Evolutionary conservation across 2,888 invertebrate genomes (phyloP).

Genomic region (Athalia circularis): DNA sequence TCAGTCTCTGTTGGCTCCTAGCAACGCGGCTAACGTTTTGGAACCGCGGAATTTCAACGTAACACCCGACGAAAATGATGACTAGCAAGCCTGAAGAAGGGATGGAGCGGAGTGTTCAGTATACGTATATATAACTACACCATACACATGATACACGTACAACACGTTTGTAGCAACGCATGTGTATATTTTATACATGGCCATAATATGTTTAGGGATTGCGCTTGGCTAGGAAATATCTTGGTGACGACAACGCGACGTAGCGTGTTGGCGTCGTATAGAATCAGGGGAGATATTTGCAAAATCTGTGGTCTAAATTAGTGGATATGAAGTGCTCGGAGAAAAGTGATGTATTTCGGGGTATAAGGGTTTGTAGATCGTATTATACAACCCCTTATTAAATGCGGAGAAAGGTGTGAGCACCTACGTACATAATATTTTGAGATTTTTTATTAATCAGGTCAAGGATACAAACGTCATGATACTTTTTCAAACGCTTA

Average conservation of each 20-base stretch:
- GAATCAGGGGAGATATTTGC: conserved; percentile 7
- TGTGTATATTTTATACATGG: background rate
- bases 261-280: background rate
- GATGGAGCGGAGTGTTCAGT: no score
- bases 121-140: background rate
- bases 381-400: background rate
- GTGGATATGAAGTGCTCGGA: background rate
- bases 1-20: background rate
- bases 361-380: background rate
- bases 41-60: no score
- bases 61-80: no score
- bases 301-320: conserved; percentile 37
- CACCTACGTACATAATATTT: no score
- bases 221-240: conserved; percentile 7
- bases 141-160: background rate
- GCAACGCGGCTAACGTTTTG: background rate
- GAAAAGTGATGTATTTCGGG: no score
- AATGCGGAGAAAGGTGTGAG: background rate
- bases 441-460: no score
- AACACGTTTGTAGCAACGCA: background rate
- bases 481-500: no score
- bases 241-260: conserved; percentile 8
- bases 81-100: no score
- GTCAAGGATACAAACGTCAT: no score
- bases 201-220: conserved; percentile 32